Base-by-base conservation (phyloP, 2,888 invertebrate genomes). In the Cheilosia urbana region DNA sequence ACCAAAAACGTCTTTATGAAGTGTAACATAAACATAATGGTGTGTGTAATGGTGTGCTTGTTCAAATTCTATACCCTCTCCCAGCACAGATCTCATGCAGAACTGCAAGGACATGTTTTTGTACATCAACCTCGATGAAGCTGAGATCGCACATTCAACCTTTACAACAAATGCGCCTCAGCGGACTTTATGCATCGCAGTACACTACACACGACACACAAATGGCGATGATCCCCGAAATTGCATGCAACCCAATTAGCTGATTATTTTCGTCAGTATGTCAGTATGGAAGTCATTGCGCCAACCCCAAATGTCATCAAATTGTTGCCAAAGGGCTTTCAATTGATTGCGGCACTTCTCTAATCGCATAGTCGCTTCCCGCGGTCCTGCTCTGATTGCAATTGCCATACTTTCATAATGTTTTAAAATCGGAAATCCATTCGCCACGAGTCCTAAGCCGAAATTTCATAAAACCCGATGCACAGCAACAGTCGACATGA, bases 321-420 rank as follows among this genome's bases (percentile, higher is more conserved):
- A 60, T 51, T 37, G 37, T 15, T 37, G 19, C 17, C 17, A 27
- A 71, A 71, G n/a, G 9, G 27, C 37, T 51, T 37, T 30, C 60
- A 62, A 51, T 62, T 24, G 49, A 51, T 72, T 62, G 40, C 47
- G 71, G 51, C 60, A 60, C 49, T 72, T 72, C 51, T 19, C 40
- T 72, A 62, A 72, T 72, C 72, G 30, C 19, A 30, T 53, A 62
- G 42, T 42, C 51, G 53, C 40, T 30, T 17, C 19, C 37, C 37
- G 4, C 3, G 9, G 13, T 4, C 13, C 4, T 9, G 45, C 13
- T 51, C 21, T 37, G 55, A 75, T 65, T 65, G 45, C 62, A 34
- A 49, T 58, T 58, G 76, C 51, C 58, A 60, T 68, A 68, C 66
- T 68, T 60, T 68, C 60, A 37, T 68, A 76, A 76, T 76, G 27